These are phyloP conservation scores for Callipepla californica DNA, from an alignment of 2,113 vertebrate genomes.

Conservation along the genomic window DNA sequence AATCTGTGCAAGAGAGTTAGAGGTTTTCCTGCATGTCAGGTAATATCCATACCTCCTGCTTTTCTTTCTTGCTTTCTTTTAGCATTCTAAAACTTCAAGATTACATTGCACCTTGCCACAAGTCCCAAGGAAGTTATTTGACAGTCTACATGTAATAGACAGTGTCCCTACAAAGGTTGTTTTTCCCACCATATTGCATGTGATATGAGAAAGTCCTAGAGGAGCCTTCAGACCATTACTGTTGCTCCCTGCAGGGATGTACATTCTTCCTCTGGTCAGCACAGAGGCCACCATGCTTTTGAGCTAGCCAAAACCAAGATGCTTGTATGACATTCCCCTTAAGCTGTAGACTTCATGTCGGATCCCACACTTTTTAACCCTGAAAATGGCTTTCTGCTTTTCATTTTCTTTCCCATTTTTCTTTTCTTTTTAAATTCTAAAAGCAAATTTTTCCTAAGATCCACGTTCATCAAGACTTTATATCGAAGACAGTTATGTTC, in stretches of 20 bases:
- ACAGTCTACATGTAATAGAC: background rate
- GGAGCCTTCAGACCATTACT: background rate
- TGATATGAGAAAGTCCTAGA: background rate
- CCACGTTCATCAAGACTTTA: background rate
- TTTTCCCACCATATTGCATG: rapidly evolving
- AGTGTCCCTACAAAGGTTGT: background rate
- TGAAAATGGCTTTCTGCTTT: background rate
- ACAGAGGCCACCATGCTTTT: background rate
- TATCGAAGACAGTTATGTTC: background rate
- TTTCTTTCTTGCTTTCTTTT: background rate
- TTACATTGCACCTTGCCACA: background rate
- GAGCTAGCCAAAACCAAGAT: background rate
- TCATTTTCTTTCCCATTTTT: background rate
- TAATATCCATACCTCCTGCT: background rate
- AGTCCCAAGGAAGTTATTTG: background rate
- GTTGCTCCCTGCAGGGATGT: background rate
- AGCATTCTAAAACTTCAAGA: background rate
- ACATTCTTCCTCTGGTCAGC: background rate
- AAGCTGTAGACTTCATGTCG: background rate
- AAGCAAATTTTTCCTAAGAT: background rate
- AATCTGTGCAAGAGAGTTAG: background rate
- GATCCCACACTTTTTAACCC: background rate
- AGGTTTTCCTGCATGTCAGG: background rate
- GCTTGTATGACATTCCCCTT: background rate
- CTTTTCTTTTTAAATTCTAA: background rate